Conservation (phyloP, 2,797 vertebrate genomes). For the Cyprinella venusta region DNA sequence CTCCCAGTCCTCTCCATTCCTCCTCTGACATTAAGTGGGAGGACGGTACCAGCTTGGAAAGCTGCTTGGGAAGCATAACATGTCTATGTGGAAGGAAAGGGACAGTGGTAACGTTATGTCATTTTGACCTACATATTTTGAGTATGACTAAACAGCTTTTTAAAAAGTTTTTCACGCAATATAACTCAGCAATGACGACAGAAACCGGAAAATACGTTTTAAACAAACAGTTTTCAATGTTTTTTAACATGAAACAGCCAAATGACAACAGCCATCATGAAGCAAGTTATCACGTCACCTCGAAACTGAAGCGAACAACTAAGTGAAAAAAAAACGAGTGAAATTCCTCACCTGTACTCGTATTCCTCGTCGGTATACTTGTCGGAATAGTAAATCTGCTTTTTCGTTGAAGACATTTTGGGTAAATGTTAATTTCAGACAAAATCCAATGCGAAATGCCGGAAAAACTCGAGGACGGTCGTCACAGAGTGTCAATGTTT, state of each 20-base stretch:
- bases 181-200: neutral
- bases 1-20: conserved; percentile 80
- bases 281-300: neutral
- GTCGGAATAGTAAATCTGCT: conserved; percentile 82
- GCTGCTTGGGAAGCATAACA: conserved; percentile 81
- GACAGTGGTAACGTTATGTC: neutral
- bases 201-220: neutral
- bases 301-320: neutral
- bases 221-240: neutral
- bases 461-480: neutral
- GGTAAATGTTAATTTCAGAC: conserved; percentile 10
- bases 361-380: conserved; percentile 83
- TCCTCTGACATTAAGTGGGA: conserved; percentile 82
- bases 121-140: neutral
- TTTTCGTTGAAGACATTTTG: conserved; percentile 74
- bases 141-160: neutral
- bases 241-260: neutral
- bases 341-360: conserved; percentile 78
- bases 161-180: neutral
- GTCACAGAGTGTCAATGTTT: conserved; percentile 2
- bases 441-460: neutral
- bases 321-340: neutral
- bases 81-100: conserved; percentile 65
- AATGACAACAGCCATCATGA: too few species aligned
- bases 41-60: conserved; percentile 80